Conservation (phyloP, 2,113 vertebrate species). For the Lucifuga dentata region DNA sequence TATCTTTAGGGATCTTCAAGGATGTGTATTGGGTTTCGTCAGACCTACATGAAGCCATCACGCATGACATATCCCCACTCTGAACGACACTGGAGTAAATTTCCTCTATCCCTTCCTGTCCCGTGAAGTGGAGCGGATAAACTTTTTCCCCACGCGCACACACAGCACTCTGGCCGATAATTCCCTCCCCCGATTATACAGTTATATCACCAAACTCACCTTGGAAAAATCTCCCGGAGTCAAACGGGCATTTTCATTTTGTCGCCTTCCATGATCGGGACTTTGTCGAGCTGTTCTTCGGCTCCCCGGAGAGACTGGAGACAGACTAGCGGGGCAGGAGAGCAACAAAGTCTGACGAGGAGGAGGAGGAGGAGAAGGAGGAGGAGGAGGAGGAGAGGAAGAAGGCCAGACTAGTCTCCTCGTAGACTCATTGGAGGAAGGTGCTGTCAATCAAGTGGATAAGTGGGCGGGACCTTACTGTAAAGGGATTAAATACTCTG, state of each 20-base stretch:
- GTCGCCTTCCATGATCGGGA: constrained; percentile 73
- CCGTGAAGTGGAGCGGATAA: constrained; percentile 52
- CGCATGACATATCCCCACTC: constrained; percentile 39
- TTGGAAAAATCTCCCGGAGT: constrained; percentile 64
- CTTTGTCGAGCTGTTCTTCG: constrained; percentile 40
- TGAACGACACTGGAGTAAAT: constrained; percentile 48
- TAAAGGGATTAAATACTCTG: constrained; percentile 54
- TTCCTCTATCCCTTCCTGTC: constrained; percentile 27
- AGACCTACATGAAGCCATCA: constrained; percentile 8
- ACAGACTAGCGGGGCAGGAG: constrained; percentile 31
- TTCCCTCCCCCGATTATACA: neutral
- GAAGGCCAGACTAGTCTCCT: constrained; percentile 6
- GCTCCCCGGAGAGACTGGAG: constrained; percentile 42
- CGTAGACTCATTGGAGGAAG: constrained; percentile 43
- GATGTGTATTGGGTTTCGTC: neutral
- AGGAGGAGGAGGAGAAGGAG: constrained; percentile 11
- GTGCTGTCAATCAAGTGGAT: constrained; percentile 33
- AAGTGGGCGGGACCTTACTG: constrained; percentile 53
- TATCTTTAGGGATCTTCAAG: neutral
- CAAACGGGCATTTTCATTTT: constrained; percentile 71
- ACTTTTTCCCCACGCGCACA: constrained; percentile 53
- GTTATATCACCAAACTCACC: constrained; percentile 47
- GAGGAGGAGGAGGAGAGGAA: constrained; percentile 2
- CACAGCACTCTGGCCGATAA: constrained; percentile 14
- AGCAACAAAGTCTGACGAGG: constrained; percentile 45